These are phyloP conservation scores for Heliconius aoede DNA, from an alignment of 2,888 invertebrate species.

Conservation along the genomic window DNA sequence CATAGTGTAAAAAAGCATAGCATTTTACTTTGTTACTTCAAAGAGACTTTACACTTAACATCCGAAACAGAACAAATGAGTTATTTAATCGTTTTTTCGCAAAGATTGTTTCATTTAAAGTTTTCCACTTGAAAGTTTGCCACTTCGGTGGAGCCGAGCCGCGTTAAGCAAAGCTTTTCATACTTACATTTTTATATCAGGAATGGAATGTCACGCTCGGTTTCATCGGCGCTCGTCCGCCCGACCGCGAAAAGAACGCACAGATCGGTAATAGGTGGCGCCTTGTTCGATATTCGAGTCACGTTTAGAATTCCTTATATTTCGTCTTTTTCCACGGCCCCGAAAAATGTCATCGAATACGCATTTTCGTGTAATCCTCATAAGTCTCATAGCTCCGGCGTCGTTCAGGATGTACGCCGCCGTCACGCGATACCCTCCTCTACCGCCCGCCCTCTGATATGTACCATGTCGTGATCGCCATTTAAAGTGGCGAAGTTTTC, in stretches of 20 bases:
- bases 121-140: slow-evolving; percentile 83
- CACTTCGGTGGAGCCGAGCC: slow-evolving; percentile 80
- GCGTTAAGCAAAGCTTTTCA: slow-evolving; percentile 83
- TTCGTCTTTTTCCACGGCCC: slow-evolving; percentile 82
- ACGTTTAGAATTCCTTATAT: slow-evolving; percentile 83
- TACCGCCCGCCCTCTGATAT: slow-evolving; percentile 65
- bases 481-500: slow-evolving; percentile 59
- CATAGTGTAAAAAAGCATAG: not conserved
- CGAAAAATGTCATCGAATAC: slow-evolving; percentile 84
- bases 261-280: slow-evolving; percentile 81
- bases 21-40: slow-evolving; percentile 3
- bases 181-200: slow-evolving; percentile 82
- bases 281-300: slow-evolving; percentile 75
- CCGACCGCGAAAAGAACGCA: slow-evolving; percentile 78
- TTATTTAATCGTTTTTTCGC: slow-evolving; percentile 70
- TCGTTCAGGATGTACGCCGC: slow-evolving; percentile 60
- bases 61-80: slow-evolving; percentile 32
- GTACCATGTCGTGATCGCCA: slow-evolving; percentile 72
- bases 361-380: slow-evolving; percentile 83
- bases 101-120: slow-evolving; percentile 82
- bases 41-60: slow-evolving; percentile 20
- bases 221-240: slow-evolving; percentile 76
- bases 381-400: slow-evolving; percentile 79
- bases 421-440: slow-evolving; percentile 57
- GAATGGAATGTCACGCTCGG: slow-evolving; percentile 82